Evolutionary conservation across 2,113 vertebrate genomes (phyloP), one percentile per base, ranked within the genome.

Genomic region (Carollia perspicillata): DNA sequence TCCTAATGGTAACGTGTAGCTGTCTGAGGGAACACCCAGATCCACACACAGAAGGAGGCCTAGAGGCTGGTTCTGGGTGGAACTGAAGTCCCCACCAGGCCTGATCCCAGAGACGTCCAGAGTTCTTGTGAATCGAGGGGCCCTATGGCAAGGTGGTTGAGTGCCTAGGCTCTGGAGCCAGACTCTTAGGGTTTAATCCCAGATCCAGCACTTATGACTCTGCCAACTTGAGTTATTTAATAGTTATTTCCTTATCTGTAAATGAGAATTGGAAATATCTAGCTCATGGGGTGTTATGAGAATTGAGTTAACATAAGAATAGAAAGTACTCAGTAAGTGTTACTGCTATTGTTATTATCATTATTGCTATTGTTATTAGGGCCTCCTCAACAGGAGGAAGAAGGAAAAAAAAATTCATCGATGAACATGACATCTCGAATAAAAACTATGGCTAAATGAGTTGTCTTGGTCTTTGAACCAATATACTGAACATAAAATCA

Each of bases 141-240:
- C 17, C 69, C 72, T 40, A n/a, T 8, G 9, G 40, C 33, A 83
- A 95, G 89, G 53, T 89, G 93, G 94, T 80, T 84, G 81, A 95
- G 65, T 96, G 94, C 12, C 51, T 44, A 49, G 44, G 7, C 11
- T 55, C 47, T 94, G 20, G 33, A 96, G 60, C 4, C 28, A 89
- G 58, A 53, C 55, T 13, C 3, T 16, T 6, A 1, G 44, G 33
- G 49, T 72, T 40, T 55, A 79, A 77, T 60, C 35, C 35, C 94
- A 93, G 47, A 47, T 88, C 55, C 2, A 77, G 35, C 68, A 63
- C 49, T 60, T 35, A 63, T 42, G 18, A 42, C 14, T 84, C n/a
- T 71, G 63, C 65, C 79, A 92, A 13, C 42, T 68, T 23, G 12
- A 85, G 23, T 60, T 63, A 30, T 63, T 63, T 30, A 63, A 30